Evolutionary conservation across 2,797 vertebrate species (phyloP).

Genomic region (Neosalanx taihuensis): DNA sequence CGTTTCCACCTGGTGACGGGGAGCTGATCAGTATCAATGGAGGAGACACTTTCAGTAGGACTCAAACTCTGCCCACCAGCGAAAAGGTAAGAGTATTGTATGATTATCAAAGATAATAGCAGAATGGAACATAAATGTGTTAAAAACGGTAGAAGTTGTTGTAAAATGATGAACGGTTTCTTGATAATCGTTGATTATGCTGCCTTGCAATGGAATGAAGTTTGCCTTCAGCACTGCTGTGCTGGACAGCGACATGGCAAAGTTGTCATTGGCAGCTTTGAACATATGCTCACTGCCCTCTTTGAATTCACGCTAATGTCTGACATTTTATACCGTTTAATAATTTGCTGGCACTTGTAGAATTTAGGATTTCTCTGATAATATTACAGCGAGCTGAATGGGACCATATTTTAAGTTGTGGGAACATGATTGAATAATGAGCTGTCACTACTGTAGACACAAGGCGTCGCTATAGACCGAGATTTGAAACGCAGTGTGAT

Average conservation of each 20-base stretch:
- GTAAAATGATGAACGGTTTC: not conserved
- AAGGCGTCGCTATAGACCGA: constrained; percentile 9
- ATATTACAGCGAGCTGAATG: not conserved
- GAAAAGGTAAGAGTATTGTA: constrained; percentile 25
- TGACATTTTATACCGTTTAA: too few species aligned
- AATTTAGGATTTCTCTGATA: not conserved
- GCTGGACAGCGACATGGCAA: not conserved
- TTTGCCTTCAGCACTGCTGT: not conserved
- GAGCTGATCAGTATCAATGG: constrained; percentile 17
- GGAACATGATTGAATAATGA: not conserved
- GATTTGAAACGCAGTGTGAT: not conserved
- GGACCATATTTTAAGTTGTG: not conserved
- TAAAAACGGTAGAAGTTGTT: not conserved
- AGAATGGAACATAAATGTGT: not conserved
- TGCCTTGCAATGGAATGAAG: not conserved
- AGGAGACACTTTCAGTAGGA: constrained; percentile 8
- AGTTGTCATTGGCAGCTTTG: not conserved
- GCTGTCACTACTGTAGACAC: not conserved
- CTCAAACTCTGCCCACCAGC: not conserved
- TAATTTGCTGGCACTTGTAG: not conserved
- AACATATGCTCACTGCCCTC: not conserved
- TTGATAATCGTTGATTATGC: not conserved
- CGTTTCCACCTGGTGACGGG: not conserved
- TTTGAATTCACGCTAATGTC: too few species aligned
- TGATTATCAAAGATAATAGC: not conserved